phyloP scores from a whole-genome alignment of 2,113 vertebrate species.

The Cercopithecus mona region DNA sequence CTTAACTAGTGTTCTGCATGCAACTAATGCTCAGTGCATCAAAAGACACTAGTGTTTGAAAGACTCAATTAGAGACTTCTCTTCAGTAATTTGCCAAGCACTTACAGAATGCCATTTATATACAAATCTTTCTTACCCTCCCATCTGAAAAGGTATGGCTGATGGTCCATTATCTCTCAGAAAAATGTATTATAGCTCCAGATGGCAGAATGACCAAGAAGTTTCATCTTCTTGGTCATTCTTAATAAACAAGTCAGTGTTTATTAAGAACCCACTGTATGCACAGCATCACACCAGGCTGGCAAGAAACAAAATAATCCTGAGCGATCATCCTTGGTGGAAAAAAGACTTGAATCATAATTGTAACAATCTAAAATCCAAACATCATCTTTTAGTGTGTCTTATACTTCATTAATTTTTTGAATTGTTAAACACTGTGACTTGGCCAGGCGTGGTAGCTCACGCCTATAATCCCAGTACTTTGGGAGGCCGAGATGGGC shows the following conservation, averaged over 20 bases:
- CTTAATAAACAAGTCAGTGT: neutral
- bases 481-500: too few relatives aligned
- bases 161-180: neutral
- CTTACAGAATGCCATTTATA: neutral
- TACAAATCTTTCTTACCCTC: neutral
- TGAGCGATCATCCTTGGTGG: neutral
- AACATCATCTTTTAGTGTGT: neutral
- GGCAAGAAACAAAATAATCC: neutral
- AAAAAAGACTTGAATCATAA: neutral
- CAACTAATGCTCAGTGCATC: neutral
- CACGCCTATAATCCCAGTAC: too few relatives aligned
- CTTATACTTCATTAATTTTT: neutral
- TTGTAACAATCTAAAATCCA: neutral
- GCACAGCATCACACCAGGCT: neutral
- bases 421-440: neutral
- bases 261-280: neutral
- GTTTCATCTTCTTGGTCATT: neutral
- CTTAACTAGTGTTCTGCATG: neutral
- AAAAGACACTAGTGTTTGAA: neutral
- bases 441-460: too few relatives aligned
- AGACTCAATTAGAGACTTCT: neutral
- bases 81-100: neutral
- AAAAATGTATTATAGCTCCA: neutral
- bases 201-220: neutral
- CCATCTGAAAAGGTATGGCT: neutral